Conservation (phyloP, 2,888 invertebrate genomes). For the Charanyca ferruginea region DNA sequence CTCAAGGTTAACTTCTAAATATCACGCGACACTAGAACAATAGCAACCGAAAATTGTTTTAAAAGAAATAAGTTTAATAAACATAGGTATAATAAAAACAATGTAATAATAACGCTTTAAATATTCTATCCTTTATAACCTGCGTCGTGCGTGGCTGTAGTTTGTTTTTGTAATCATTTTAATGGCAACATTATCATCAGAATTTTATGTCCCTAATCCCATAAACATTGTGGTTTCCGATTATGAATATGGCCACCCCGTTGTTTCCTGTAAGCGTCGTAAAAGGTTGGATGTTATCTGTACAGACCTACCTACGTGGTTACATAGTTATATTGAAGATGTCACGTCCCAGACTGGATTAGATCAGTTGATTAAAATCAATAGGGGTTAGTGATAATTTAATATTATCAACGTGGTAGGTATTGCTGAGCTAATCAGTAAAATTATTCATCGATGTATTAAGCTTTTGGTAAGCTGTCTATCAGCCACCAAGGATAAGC, state of each 20-base stretch:
- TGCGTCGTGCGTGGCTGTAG: constrained; percentile 21
- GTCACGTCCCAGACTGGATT: constrained; percentile 20
- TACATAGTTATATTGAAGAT: not conserved
- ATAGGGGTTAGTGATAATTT: not conserved
- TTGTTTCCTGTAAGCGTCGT: constrained; percentile 54
- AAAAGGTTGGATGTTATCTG: constrained; percentile 41
- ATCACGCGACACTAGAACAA: not conserved
- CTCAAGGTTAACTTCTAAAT: not conserved
- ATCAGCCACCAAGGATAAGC: too few species aligned
- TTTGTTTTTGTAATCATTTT: constrained; percentile 52
- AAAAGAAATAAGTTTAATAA: too few species aligned
- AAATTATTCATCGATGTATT: too few species aligned
- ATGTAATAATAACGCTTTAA: constrained; percentile 14
- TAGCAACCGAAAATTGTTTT: not conserved
- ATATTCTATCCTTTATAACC: constrained; percentile 20
- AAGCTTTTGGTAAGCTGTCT: too few species aligned
- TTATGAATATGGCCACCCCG: constrained; percentile 63
- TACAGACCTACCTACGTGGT: not conserved
- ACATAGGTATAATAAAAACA: too few species aligned
- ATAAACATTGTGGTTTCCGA: constrained; percentile 60
- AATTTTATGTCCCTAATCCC: constrained; percentile 44
- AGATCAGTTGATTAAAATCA: constrained; percentile 40
- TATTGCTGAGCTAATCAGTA: not conserved
- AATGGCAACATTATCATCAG: constrained; percentile 56
- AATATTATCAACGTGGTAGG: not conserved